These are phyloP conservation scores for Ataeniobius toweri DNA, from an alignment of 2,797 vertebrate genomes.

Conservation along the genomic window DNA sequence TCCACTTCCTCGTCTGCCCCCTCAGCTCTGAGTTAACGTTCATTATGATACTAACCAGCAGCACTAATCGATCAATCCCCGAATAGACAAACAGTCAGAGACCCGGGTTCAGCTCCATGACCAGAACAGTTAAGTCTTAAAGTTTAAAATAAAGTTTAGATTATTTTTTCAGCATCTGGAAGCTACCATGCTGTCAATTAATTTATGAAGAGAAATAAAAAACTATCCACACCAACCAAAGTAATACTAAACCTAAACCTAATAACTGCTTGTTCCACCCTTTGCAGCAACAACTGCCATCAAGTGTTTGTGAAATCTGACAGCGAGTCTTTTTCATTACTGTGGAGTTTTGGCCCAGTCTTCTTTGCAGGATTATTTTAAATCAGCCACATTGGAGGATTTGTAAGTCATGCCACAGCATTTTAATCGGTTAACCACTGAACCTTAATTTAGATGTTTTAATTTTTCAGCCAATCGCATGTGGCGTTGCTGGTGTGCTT, in stretches of 20 bases:
- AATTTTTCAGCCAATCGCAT: no score
- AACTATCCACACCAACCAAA: no score
- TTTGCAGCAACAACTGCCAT: background rate
- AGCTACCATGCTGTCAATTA: conserved; percentile 21
- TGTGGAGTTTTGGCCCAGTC: no score
- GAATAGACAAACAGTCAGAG: conserved; percentile 19
- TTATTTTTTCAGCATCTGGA: conserved; percentile 34
- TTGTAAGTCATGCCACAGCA: background rate
- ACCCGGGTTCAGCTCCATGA: conserved; percentile 7
- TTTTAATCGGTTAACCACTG: no score
- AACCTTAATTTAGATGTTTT: no score
- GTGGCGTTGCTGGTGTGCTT: no score
- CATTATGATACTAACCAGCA: conserved; percentile 43
- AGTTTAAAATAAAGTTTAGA: conserved; percentile 8
- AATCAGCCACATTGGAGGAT: background rate
- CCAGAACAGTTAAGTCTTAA: conserved; percentile 31
- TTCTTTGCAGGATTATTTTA: background rate
- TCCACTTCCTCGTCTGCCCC: conserved; percentile 57
- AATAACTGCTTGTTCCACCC: no score
- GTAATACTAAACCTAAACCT: background rate
- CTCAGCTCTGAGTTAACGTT: conserved; percentile 18
- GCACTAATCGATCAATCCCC: conserved; percentile 17
- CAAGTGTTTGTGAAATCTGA: no score
- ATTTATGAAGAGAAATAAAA: background rate
- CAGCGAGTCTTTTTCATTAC: no score